These are phyloP conservation scores for Harpegnathos saltator DNA, from an alignment of 1,140 invertebrate genomes.

Conservation along the genomic window DNA sequence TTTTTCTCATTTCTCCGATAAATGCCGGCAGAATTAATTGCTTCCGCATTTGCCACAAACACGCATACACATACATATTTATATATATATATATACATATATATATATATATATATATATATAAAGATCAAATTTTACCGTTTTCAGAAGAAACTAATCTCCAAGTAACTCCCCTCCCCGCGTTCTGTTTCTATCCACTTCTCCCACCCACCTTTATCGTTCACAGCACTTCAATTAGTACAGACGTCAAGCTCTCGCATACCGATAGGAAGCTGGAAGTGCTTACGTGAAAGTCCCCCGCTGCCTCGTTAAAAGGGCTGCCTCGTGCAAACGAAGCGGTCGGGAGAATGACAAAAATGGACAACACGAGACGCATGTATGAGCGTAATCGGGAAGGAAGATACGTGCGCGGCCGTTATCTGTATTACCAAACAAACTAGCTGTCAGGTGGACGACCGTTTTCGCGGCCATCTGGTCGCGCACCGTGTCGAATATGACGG, in stretches of 20 bases:
- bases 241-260: slow-evolving; percentile 8
- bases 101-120: too few species aligned
- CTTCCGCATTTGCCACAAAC: too few species aligned
- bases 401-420: slow-evolving; percentile 58
- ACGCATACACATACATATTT: too few species aligned
- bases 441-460: slow-evolving; percentile 62
- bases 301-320: not conserved
- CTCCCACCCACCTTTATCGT: slow-evolving; percentile 24
- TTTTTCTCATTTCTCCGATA: not conserved
- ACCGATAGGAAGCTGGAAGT: not conserved
- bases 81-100: too few species aligned
- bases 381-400: slow-evolving; percentile 50
- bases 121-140: too few species aligned
- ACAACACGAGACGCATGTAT: not conserved
- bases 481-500: not conserved
- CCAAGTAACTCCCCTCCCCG: not conserved
- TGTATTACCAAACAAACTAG: slow-evolving; percentile 69
- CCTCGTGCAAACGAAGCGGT: not conserved
- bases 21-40: not conserved
- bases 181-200: slow-evolving; percentile 17
- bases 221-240: slow-evolving; percentile 16
- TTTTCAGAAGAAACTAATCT: not conserved
- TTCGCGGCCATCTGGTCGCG: slow-evolving; percentile 67
- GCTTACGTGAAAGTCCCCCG: slow-evolving; percentile 20
- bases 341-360: slow-evolving; percentile 8